phyloP scores from a whole-genome alignment of 2,113 vertebrate species.

The Riparia riparia region DNA sequence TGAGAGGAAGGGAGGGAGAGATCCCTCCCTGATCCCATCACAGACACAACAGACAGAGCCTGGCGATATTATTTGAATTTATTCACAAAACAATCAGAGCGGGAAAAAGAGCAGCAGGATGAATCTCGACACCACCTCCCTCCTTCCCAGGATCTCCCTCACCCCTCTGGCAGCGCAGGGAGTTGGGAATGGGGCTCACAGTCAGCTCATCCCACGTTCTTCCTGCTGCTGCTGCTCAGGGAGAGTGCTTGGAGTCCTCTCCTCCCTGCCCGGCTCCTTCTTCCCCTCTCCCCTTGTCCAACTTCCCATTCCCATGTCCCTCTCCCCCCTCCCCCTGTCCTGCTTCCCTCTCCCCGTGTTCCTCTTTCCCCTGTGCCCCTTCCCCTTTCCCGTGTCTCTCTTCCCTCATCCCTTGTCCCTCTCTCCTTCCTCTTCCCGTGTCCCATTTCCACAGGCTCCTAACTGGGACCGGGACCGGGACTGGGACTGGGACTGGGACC shows the following conservation, averaged over 20 bases:
- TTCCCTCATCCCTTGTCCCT: too few species aligned
- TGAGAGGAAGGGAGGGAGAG: background rate
- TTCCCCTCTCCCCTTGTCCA: too few species aligned
- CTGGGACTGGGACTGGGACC: background rate
- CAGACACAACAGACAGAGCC: fast-evolving
- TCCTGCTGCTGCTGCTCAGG: background rate
- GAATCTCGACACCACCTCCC: background rate
- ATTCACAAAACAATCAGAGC: background rate
- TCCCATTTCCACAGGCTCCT: background rate
- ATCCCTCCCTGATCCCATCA: fast-evolving
- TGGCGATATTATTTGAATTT: background rate
- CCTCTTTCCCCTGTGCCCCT: fast-evolving
- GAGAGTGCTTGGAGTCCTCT: background rate
- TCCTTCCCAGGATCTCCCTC: background rate
- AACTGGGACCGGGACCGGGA: background rate
- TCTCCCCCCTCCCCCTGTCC: background rate
- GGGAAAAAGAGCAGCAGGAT: background rate
- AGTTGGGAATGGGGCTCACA: background rate
- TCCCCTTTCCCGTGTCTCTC: too few species aligned
- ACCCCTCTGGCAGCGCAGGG: fast-evolving
- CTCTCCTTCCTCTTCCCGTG: background rate
- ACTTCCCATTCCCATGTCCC: background rate
- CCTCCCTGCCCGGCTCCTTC: background rate
- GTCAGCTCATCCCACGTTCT: fast-evolving
- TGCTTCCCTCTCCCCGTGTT: background rate